A percentile compares a stretch with the other conserved stretches of the same genome.
Evolutionary conservation across 2,888 invertebrate species (phyloP).

Genomic region (Hirtodrosophila duncani): DNA sequence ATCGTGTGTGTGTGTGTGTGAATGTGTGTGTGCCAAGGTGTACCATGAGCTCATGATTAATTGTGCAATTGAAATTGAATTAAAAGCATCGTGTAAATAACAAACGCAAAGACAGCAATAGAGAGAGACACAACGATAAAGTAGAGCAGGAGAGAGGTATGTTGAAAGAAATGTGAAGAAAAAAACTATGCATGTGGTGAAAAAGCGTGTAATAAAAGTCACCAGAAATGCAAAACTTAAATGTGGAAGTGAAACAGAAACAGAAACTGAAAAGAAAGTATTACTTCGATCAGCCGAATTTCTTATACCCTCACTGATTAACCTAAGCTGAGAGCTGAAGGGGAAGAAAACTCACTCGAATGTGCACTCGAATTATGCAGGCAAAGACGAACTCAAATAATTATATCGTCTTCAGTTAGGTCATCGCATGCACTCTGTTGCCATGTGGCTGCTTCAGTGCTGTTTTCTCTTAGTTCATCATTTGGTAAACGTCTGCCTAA

Average conservation of each 20-base stretch:
- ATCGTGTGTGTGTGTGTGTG: constrained; percentile 7
- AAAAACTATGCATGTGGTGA: too few species aligned
- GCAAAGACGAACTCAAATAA: too few species aligned
- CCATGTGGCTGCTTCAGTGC: too few species aligned
- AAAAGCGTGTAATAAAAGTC: constrained; percentile 20
- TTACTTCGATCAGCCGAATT: too few species aligned
- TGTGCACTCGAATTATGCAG: too few species aligned
- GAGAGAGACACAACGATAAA: not conserved
- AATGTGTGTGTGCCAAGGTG: constrained; percentile 49
- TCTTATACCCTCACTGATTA: too few species aligned
- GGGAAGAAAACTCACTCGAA: too few species aligned
- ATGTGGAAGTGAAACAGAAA: not conserved
- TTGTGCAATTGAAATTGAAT: constrained; percentile 66
- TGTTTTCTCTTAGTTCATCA: too few species aligned
- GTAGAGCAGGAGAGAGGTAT: constrained; percentile 7
- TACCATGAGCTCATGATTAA: constrained; percentile 70
- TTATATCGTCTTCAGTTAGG: too few species aligned
- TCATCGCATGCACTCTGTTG: too few species aligned
- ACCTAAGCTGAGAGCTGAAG: too few species aligned
- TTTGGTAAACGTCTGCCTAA: too few species aligned
- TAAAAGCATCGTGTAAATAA: constrained; percentile 61
- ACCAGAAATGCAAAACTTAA: constrained; percentile 23
- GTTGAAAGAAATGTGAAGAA: constrained; percentile 21
- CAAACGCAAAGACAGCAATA: constrained; percentile 6
- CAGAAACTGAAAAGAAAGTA: not conserved